These are phyloP conservation scores for Lasioglossum vierecki DNA, from an alignment of 2,888 invertebrate species.

Conservation along the genomic window DNA sequence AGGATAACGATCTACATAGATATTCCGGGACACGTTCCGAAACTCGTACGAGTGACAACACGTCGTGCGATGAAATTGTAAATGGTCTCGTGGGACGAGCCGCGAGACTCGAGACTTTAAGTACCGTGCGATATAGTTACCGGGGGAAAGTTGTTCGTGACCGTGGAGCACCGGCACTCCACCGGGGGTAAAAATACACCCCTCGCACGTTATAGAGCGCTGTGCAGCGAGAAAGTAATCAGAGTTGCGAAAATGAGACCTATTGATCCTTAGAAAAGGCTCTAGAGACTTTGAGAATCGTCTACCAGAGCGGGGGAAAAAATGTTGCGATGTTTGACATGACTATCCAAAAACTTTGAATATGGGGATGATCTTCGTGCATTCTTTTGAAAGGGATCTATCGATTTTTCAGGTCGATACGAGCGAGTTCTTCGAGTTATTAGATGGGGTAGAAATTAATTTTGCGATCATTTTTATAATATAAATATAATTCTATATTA, in stretches of 20 bases:
- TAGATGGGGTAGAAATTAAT: too few relatives aligned
- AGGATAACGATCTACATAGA: not conserved
- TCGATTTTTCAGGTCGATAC: not conserved
- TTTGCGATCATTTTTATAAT: too few relatives aligned
- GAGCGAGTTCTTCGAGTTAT: not conserved
- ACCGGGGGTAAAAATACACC: constrained; percentile 28
- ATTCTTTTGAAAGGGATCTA: not conserved
- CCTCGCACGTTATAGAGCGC: constrained; percentile 2
- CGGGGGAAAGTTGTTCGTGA: constrained; percentile 26
- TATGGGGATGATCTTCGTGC: not conserved
- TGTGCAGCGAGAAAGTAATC: not conserved
- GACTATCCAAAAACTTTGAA: not conserved
- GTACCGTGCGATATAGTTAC: constrained; percentile 30
- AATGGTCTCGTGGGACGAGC: constrained; percentile 51
- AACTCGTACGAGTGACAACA: constrained; percentile 49
- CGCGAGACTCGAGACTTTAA: constrained; percentile 48
- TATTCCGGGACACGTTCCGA: constrained; percentile 16
- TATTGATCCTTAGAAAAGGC: constrained; percentile 31
- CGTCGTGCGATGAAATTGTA: constrained; percentile 54
- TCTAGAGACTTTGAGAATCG: not conserved
- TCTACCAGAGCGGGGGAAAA: not conserved
- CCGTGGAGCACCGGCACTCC: constrained; percentile 32
- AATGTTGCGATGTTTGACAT: not conserved
- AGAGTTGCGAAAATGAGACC: constrained; percentile 8
- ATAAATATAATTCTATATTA: too few relatives aligned